Conservation (phyloP, 2,113 vertebrate species). For the Amphiprion percula region DNA sequence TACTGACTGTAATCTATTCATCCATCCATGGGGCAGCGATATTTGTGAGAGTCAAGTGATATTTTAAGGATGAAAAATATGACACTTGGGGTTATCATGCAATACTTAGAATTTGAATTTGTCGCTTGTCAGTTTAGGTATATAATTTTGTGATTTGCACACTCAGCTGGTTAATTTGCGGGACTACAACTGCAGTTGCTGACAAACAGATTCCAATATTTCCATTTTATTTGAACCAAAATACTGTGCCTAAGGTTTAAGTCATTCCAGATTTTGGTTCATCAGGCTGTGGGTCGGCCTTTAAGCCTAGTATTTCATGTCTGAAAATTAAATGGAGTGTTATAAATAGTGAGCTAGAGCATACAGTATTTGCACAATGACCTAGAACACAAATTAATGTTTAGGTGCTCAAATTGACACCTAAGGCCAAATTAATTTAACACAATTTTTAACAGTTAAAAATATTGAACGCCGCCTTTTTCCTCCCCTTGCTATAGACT, state of each 20-base stretch:
- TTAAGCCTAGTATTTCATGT: slow-evolving; percentile 12
- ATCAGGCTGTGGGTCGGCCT: slow-evolving; percentile 15
- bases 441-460: slow-evolving; percentile 23
- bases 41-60: background rate
- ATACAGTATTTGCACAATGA: slow-evolving; percentile 31
- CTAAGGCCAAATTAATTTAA: slow-evolving; percentile 44
- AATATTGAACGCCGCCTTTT: slow-evolving; percentile 8
- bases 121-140: background rate
- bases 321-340: slow-evolving; percentile 38
- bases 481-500: background rate
- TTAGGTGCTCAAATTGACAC: slow-evolving; percentile 46
- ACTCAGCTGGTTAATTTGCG: too few relatives aligned
- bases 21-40: background rate
- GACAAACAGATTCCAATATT: too few relatives aligned
- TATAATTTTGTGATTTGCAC: too few relatives aligned
- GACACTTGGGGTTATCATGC: background rate
- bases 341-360: slow-evolving; percentile 36
- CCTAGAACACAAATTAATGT: slow-evolving; percentile 46
- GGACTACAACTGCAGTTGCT: background rate
- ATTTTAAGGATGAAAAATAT: slow-evolving; percentile 1
- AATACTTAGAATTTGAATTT: slow-evolving; percentile 8
- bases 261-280: slow-evolving; percentile 15
- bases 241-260: background rate
- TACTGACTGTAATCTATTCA: background rate
- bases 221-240: too few relatives aligned